These are phyloP conservation scores for Lepus europaeus DNA, from an alignment of 2,113 vertebrate species.

Conservation along the genomic window DNA sequence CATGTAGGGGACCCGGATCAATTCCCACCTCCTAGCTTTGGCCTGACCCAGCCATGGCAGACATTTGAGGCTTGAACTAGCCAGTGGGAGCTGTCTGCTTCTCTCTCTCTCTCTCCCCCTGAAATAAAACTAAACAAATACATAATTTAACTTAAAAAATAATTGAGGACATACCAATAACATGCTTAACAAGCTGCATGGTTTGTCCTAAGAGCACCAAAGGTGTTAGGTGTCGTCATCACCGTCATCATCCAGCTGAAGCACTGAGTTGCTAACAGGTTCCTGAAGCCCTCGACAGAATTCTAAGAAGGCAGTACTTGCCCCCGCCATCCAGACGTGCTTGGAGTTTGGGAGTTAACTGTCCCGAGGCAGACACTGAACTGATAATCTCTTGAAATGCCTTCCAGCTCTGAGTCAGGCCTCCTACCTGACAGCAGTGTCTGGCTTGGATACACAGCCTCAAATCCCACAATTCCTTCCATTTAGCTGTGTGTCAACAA, in stretches of 20 bases:
- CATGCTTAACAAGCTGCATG: not conserved
- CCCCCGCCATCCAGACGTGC: not conserved
- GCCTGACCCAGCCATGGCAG: too few species aligned
- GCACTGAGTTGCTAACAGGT: not conserved
- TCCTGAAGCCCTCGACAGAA: not conserved
- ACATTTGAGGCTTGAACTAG: too few species aligned
- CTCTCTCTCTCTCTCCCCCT: too few species aligned
- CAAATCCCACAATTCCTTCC: not conserved
- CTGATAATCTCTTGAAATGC: slow-evolving; percentile 4
- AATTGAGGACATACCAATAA: not conserved
- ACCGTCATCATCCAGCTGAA: not conserved
- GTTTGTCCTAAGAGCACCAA: not conserved
- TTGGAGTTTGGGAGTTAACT: slow-evolving; percentile 22
- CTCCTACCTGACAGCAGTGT: slow-evolving; percentile 28
- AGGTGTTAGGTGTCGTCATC: not conserved
- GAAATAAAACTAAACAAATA: too few species aligned
- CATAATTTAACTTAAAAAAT: too few species aligned
- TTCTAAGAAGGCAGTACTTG: not conserved
- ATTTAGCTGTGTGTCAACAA: not conserved
- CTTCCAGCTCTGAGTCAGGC: not conserved
- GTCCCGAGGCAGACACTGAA: slow-evolving; percentile 33
- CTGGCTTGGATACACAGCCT: not conserved
- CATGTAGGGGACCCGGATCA: too few species aligned
- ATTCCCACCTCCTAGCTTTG: too few species aligned
- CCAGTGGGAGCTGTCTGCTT: too few species aligned